Evolutionary conservation across 2,113 vertebrate species (phyloP), one percentile per base, ranked within the genome.

Genomic region (Capreolus pygargus): DNA sequence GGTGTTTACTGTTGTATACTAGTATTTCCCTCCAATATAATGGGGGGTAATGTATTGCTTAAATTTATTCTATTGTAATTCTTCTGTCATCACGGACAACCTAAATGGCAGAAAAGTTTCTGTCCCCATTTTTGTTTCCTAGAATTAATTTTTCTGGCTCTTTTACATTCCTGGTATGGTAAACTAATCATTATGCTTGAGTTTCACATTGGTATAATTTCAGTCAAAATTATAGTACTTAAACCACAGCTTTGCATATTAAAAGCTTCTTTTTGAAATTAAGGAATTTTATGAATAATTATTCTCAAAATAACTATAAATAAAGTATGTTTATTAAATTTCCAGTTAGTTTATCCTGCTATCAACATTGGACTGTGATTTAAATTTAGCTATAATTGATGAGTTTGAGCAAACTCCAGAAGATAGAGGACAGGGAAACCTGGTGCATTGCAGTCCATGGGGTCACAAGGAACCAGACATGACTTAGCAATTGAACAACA

Each of bases 191-290:
- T 9, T 93, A 54, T 86, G 27, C 17, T 94, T 86, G 21, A 86
- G 52, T 96, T 96, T 95, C 85, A 95, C 36, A 70, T 47, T 89
- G 58, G 1, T 61, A 89, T 94, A 6, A 96, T 67, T 88, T 96
- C 19, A 91, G 45, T 95, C 50, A 89, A 67, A 95, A 64, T 67
- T 92, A 91, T 17, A 96, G 30, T 52, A 78, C 39, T 95, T 91
- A 87, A 19, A 60, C 25, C 89, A 70, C 7, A 87, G 19, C 47
- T 96, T 91, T 85, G 12, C 16, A 78, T 43, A 39, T 12, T 45
- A 45, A 45, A 45, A 45, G 45, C 45, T 45, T 45, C 45, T 45
- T 92, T 91, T 91, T 95, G 23, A 70, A 91, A 78, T 89, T 91
- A 94, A 82, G n/a, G 36, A 9, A 91, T 95, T 91, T 83, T 94